A percentile compares a stretch with the other conserved stretches of the same genome.
Evolutionary conservation across 2,888 invertebrate genomes (phyloP).

Genomic region (Trissolcus brochymenae): DNA sequence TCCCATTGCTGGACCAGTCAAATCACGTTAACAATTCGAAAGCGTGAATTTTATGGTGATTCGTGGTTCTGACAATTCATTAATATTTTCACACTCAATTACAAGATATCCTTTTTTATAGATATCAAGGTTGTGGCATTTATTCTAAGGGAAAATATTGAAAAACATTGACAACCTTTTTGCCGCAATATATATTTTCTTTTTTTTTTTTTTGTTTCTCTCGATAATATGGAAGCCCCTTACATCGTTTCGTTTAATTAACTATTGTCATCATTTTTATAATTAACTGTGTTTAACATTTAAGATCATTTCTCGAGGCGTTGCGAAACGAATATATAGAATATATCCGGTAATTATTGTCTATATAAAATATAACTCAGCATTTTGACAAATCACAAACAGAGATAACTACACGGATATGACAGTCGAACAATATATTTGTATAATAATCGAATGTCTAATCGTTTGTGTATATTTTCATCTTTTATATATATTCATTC

Average conservation of each 20-base stretch:
- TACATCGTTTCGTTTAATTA: conserved; percentile 63
- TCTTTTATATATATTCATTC: conserved; percentile 21
- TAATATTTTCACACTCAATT: too few relatives aligned
- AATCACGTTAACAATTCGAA: conserved; percentile 8
- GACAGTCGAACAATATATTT: conserved; percentile 43
- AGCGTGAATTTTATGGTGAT: conserved; percentile 2
- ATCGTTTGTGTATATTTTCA: conserved; percentile 19
- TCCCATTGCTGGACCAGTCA: neutral
- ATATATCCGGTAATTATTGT: conserved; percentile 40
- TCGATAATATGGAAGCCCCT: conserved; percentile 70
- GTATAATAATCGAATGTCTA: conserved; percentile 43
- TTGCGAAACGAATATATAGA: conserved; percentile 39
- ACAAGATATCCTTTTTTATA: too few relatives aligned
- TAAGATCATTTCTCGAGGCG: conserved; percentile 48
- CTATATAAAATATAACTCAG: conserved; percentile 54
- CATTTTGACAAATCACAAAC: conserved; percentile 48
- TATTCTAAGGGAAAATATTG: neutral
- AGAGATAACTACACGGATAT: conserved; percentile 45
- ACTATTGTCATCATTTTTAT: conserved; percentile 62
- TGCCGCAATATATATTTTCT: conserved; percentile 55
- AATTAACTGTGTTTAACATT: conserved; percentile 59
- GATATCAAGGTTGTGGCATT: neutral
- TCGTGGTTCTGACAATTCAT: too few relatives aligned
- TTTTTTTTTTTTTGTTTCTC: conserved; percentile 56
- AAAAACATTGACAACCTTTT: conserved; percentile 20